Evolutionary conservation across 2,797 vertebrate species (phyloP).

Genomic region (Phrynocephalus vlangalii): DNA sequence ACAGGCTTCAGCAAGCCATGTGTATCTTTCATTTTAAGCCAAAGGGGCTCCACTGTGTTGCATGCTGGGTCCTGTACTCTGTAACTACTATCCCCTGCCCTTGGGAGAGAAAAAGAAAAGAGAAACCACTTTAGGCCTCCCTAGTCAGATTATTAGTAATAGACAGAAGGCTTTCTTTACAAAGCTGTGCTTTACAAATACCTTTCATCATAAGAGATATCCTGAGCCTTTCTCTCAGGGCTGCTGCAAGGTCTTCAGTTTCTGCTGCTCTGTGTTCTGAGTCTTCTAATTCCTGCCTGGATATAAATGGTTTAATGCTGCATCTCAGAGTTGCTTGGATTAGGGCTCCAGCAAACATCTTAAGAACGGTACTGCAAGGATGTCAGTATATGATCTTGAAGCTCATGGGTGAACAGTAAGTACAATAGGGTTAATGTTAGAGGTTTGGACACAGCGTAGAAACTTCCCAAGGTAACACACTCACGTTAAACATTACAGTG

Average conservation of each 20-base stretch:
- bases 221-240: not conserved
- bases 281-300: not conserved
- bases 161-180: not conserved
- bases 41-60: not conserved
- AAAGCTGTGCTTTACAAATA: not conserved
- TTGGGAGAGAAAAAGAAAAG: not conserved
- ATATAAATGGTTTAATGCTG: not conserved
- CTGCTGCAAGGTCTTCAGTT: not conserved
- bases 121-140: not conserved
- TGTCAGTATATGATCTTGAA: not conserved
- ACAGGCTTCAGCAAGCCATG: not conserved
- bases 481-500: no score
- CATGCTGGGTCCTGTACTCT: not conserved
- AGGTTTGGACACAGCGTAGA: not conserved
- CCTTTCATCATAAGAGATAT: not conserved
- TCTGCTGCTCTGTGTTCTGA: not conserved
- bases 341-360: not conserved
- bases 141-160: not conserved
- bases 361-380: not conserved
- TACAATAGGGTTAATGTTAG: not conserved
- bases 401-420: not conserved
- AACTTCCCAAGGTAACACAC: not conserved
- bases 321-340: not conserved
- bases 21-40: not conserved
- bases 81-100: not conserved